These are phyloP conservation scores for Polypterus senegalus DNA, from an alignment of 2,113 vertebrate species.

Conservation along the genomic window DNA sequence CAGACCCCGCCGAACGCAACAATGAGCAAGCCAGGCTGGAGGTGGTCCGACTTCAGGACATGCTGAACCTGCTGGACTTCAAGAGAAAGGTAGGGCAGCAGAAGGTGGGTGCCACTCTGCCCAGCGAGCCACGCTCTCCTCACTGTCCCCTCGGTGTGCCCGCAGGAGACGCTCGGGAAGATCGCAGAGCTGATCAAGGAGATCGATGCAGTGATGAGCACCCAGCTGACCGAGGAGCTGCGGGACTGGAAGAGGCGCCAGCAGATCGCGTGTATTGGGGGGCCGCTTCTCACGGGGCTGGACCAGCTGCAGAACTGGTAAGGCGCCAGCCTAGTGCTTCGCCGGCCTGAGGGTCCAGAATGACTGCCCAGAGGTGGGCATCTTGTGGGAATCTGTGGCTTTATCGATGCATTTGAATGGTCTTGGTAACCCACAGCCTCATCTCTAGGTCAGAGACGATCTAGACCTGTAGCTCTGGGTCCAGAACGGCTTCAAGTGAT, in stretches of 20 bases:
- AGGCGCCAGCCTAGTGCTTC: slow-evolving; percentile 5
- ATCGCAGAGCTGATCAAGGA: slow-evolving; percentile 77
- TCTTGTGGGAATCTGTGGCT: too few species aligned
- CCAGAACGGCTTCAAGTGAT: too few species aligned
- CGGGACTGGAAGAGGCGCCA: slow-evolving; percentile 85
- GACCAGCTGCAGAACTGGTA: slow-evolving; percentile 95
- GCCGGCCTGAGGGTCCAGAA: too few species aligned
- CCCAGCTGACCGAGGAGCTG: slow-evolving; percentile 72
- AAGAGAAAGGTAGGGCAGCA: slow-evolving; percentile 71
- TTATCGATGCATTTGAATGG: too few species aligned
- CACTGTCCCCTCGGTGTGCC: background rate
- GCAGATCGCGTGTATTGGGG: slow-evolving; percentile 84
- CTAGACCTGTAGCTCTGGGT: too few species aligned
- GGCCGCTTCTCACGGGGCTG: slow-evolving; percentile 71
- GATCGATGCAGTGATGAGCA: slow-evolving; percentile 68
- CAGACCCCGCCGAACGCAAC: slow-evolving; percentile 75
- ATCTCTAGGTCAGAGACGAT: too few species aligned
- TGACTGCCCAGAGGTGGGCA: too few species aligned
- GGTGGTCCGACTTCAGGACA: slow-evolving; percentile 74
- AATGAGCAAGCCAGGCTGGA: slow-evolving; percentile 71
- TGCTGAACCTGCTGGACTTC: slow-evolving; percentile 87
- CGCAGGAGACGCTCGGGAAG: slow-evolving; percentile 78
- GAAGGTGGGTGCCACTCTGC: too few species aligned
- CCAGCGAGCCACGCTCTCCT: too few species aligned
- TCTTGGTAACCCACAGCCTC: too few species aligned